Evolutionary conservation across 2,113 vertebrate genomes (phyloP).

Genomic region (Aspidoscelis tigris): DNA sequence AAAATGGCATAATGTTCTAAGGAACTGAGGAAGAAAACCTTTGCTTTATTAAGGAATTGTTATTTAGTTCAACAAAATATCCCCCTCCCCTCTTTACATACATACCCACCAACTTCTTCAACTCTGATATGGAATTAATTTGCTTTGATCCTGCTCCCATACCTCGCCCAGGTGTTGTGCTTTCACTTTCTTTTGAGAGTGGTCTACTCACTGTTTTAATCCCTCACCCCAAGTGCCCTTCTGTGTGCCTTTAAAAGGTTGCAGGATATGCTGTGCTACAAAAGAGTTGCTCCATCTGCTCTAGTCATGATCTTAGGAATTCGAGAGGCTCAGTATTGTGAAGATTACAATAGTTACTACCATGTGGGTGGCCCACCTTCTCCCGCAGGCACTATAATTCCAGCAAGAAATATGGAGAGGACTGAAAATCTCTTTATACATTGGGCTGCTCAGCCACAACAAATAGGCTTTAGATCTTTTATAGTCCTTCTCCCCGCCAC

Average conservation of each 20-base stretch:
- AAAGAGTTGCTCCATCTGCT: conserved; percentile 6
- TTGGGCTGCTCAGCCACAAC: background rate
- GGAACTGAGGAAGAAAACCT: too few relatives aligned
- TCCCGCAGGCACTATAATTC: conserved; percentile 1
- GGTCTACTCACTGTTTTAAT: background rate
- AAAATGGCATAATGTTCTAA: background rate
- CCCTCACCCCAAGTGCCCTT: background rate
- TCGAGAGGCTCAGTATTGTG: background rate
- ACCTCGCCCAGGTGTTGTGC: too few relatives aligned
- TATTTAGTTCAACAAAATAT: background rate
- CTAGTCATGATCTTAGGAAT: conserved; percentile 17
- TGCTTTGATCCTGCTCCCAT: too few relatives aligned
- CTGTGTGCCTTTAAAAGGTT: conserved; percentile 3
- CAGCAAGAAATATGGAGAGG: background rate
- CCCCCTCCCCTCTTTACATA: too few relatives aligned
- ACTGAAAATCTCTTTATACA: background rate
- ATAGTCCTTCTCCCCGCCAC: background rate
- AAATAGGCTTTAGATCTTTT: background rate
- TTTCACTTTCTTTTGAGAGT: too few relatives aligned
- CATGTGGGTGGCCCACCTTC: conserved; percentile 10
- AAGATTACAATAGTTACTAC: background rate
- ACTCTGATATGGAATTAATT: too few relatives aligned
- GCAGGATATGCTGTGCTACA: background rate
- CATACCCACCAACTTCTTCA: too few relatives aligned
- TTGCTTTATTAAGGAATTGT: too few relatives aligned